Conservation (phyloP, 2,888 invertebrate species). For the Ischnus inquisitorius region DNA sequence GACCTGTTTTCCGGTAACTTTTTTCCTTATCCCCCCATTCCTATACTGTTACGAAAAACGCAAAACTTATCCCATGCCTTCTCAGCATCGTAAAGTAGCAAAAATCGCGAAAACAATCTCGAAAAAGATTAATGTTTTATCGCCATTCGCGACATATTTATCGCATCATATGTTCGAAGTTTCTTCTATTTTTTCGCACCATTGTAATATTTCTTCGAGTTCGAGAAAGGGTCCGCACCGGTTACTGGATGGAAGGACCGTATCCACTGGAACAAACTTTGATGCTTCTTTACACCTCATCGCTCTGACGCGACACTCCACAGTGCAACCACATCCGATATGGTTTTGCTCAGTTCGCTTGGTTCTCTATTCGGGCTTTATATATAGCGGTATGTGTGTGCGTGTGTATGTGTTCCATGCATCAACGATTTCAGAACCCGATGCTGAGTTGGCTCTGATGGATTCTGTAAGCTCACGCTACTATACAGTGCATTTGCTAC, state of each 20-base stretch:
- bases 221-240: slow-evolving; percentile 15
- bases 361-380: background rate
- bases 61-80: background rate
- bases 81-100: background rate
- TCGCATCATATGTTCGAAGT: slow-evolving; percentile 2
- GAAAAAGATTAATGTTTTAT: background rate
- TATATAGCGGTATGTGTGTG: background rate
- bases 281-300: slow-evolving; percentile 23
- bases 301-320: slow-evolving; percentile 3
- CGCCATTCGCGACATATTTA: background rate
- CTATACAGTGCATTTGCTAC: slow-evolving; percentile 4
- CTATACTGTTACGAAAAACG: background rate
- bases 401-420: slow-evolving; percentile 24
- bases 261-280: slow-evolving; percentile 25
- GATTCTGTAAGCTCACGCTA: slow-evolving; percentile 17
- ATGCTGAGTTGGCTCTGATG: slow-evolving; percentile 2
- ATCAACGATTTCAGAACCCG: slow-evolving; percentile 22
- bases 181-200: slow-evolving; percentile 12
- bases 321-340: slow-evolving; percentile 3
- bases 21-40: background rate
- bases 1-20: background rate
- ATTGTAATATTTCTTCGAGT: slow-evolving; percentile 32
- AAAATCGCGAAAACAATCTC: background rate
- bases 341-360: background rate
- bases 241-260: background rate